Conservation (phyloP, 2,888 invertebrate genomes). For the Cremastinae sp. region DNA sequence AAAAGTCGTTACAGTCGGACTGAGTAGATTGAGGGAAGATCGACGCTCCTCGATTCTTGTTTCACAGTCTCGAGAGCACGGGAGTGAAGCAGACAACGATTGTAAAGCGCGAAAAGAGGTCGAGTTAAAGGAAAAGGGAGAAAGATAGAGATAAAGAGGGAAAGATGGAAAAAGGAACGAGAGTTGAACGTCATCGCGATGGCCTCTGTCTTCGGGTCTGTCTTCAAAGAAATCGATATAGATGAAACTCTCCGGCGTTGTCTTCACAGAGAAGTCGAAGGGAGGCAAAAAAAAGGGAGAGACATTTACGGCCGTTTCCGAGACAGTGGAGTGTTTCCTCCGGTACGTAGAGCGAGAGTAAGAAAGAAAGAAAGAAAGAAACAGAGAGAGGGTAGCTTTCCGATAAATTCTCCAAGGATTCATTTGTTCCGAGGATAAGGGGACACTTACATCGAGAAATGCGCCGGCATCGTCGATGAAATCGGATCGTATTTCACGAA, state of each 20-base stretch:
- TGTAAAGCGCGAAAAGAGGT: slow-evolving; percentile 41
- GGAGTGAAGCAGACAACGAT: slow-evolving; percentile 47
- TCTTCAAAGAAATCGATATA: slow-evolving; percentile 32
- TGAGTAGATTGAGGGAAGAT: slow-evolving; percentile 27
- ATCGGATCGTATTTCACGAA: slow-evolving; percentile 53
- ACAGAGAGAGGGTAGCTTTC: slow-evolving; percentile 36
- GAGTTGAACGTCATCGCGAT: slow-evolving; percentile 53
- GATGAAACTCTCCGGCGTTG: slow-evolving; percentile 38
- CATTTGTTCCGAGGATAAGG: slow-evolving; percentile 58
- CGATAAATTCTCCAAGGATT: slow-evolving; percentile 62
- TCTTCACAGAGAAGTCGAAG: slow-evolving; percentile 18
- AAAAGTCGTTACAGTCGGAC: slow-evolving; percentile 54
- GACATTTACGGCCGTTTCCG: slow-evolving; percentile 50
- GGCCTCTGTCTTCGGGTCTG: slow-evolving; percentile 39
- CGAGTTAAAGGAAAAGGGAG: slow-evolving; percentile 35
- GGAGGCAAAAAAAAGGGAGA: slow-evolving; percentile 50
- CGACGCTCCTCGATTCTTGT: slow-evolving; percentile 23
- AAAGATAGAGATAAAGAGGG: slow-evolving; percentile 52
- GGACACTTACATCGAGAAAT: slow-evolving; percentile 53
- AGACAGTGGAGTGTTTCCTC: slow-evolving; percentile 31
- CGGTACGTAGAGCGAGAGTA: slow-evolving; percentile 23
- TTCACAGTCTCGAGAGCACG: slow-evolving; percentile 37
- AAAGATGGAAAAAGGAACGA: slow-evolving; percentile 55
- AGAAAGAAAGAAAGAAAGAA: slow-evolving; percentile 22
- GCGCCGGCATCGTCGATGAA: slow-evolving; percentile 39